phyloP scores from a whole-genome alignment of 2,113 vertebrate genomes.

The Nestor notabilis region DNA sequence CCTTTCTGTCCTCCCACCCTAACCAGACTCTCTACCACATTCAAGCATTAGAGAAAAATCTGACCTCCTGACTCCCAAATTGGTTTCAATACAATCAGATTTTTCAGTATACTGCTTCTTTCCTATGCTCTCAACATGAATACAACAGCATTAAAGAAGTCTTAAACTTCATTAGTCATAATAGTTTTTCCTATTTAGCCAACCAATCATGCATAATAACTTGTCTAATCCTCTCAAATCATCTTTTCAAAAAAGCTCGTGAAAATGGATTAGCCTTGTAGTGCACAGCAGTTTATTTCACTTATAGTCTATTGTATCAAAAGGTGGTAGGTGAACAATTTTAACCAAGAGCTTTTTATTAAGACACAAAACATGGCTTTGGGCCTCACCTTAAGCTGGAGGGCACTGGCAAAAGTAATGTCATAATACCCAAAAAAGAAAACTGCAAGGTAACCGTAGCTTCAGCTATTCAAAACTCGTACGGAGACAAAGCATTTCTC shows the following conservation, averaged over 20 bases:
- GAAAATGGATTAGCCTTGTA: slow-evolving; percentile 11
- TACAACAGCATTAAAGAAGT: neutral
- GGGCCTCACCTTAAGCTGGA: neutral
- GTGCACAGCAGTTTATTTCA: neutral
- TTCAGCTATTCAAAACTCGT: neutral
- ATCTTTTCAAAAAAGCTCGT: neutral
- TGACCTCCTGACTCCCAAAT: neutral
- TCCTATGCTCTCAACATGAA: neutral
- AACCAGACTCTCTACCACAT: neutral
- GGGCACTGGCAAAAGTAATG: neutral
- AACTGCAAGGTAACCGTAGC: neutral
- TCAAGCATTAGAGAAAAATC: neutral
- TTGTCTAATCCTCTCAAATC: slow-evolving; percentile 22
- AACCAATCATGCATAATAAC: slow-evolving; percentile 11
- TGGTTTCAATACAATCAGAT: neutral
- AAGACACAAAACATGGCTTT: neutral
- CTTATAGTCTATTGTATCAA: neutral
- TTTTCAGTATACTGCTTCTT: neutral
- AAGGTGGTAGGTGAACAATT: neutral
- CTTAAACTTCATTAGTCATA: neutral
- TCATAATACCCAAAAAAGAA: neutral
- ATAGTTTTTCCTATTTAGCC: neutral
- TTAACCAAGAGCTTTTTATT: neutral
- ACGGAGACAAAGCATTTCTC: neutral
- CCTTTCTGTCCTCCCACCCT: neutral